Evolutionary conservation across 2,888 invertebrate genomes (phyloP).

Genomic region (Leptinotarsa juncta): DNA sequence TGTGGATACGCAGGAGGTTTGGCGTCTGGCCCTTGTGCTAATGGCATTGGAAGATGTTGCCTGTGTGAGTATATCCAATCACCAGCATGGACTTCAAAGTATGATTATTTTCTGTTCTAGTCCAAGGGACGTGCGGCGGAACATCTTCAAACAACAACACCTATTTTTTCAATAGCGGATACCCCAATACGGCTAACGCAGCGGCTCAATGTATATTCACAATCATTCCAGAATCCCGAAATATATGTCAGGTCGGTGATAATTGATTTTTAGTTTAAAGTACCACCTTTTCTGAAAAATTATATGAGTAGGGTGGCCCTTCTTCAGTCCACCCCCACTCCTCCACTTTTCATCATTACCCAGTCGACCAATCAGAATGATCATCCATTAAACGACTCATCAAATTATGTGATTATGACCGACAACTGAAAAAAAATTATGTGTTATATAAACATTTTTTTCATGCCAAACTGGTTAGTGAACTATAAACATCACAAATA

Average conservation of each 20-base stretch:
- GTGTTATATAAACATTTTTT: too few species aligned
- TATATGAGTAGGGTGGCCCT: too few species aligned
- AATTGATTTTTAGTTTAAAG: too few species aligned
- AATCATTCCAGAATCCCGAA: constrained; percentile 75
- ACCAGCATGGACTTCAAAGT: background rate
- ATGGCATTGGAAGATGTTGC: constrained; percentile 82
- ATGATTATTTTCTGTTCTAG: constrained; percentile 64
- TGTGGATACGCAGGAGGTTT: constrained; percentile 78
- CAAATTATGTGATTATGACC: too few species aligned
- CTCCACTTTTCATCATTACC: too few species aligned
- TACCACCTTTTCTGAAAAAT: too few species aligned
- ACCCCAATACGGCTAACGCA: constrained; percentile 77
- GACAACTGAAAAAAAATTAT: too few species aligned
- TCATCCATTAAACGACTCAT: too few species aligned
- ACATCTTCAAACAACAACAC: constrained; percentile 82
- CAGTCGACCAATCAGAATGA: too few species aligned
- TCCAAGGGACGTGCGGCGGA: constrained; percentile 78
- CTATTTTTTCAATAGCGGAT: constrained; percentile 83
- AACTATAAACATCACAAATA: too few species aligned
- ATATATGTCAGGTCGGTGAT: constrained; percentile 75
- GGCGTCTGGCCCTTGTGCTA: constrained; percentile 78
- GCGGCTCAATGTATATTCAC: constrained; percentile 79
- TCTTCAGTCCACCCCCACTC: too few species aligned
- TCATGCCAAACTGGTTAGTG: too few species aligned
- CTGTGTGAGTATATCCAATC: constrained; percentile 72